phyloP scores from a whole-genome alignment of 2,113 vertebrate genomes.

The Silurus meridionalis region DNA sequence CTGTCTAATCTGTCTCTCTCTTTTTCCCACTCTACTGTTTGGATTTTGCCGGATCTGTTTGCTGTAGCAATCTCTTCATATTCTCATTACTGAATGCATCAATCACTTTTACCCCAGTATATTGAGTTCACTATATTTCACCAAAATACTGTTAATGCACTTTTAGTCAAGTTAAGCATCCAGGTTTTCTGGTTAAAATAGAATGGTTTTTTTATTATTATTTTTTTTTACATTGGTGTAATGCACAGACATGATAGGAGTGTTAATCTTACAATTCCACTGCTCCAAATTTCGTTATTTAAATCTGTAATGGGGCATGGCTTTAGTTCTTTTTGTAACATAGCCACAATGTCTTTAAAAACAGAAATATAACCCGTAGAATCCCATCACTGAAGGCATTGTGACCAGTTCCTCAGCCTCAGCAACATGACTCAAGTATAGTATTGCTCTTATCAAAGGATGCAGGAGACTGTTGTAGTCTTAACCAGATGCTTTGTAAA shows the following conservation, averaged over 20 bases:
- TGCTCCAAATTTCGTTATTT: neutral
- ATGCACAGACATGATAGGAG: slow-evolving; percentile 19
- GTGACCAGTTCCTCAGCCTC: neutral
- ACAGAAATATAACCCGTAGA: neutral
- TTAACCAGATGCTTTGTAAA: neutral
- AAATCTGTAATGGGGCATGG: neutral
- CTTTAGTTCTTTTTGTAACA: neutral
- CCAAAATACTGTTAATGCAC: neutral
- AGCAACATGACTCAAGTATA: neutral
- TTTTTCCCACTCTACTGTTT: slow-evolving; percentile 30
- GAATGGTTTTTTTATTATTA: too few species aligned
- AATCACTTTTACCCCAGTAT: slow-evolving; percentile 15
- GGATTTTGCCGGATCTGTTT: slow-evolving; percentile 19
- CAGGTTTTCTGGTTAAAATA: neutral
- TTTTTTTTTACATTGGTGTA: slow-evolving; percentile 46
- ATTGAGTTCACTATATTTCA: slow-evolving; percentile 16
- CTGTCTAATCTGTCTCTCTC: slow-evolving; percentile 21
- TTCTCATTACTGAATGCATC: neutral
- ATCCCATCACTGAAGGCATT: neutral
- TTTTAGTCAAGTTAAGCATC: neutral
- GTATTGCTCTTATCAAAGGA: neutral
- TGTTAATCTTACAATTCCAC: neutral
- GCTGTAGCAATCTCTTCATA: neutral
- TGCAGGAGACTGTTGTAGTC: neutral
- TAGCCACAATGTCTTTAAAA: neutral